A percentile compares a stretch with the other conserved stretches of the same genome.
These are phyloP conservation scores for Watsonalla binaria DNA, from an alignment of 2,888 invertebrate genomes.

Conservation along the genomic window DNA sequence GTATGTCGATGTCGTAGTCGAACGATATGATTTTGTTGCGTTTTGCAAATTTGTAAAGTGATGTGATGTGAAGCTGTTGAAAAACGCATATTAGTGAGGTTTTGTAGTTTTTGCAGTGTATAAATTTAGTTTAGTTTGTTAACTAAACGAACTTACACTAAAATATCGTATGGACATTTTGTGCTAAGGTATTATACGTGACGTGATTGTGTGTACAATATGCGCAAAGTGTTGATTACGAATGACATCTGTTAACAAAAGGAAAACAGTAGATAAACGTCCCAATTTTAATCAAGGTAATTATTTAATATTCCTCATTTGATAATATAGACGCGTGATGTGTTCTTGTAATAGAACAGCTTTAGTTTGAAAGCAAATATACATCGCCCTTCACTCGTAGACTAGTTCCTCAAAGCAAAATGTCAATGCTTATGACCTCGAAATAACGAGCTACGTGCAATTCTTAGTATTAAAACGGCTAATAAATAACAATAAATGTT, in stretches of 20 bases:
- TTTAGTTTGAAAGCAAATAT: conserved; percentile 12
- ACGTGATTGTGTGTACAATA: conserved; percentile 63
- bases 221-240: conserved; percentile 73
- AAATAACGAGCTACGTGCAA: conserved; percentile 36
- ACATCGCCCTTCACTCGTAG: conserved; percentile 52
- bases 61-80: conserved; percentile 24
- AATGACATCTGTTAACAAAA: conserved; percentile 72
- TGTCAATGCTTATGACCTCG: conserved; percentile 71
- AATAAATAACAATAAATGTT: neutral
- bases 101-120: conserved; percentile 38
- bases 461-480: conserved; percentile 25
- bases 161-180: conserved; percentile 35
- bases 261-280: conserved; percentile 54
- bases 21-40: neutral
- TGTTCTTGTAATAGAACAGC: too few species aligned
- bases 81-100: conserved; percentile 38
- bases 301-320: conserved; percentile 8
- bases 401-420: conserved; percentile 51
- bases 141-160: conserved; percentile 31
- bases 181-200: conserved; percentile 33
- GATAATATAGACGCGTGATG: neutral
- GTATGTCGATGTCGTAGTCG: too few species aligned
- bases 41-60: conserved; percentile 1
- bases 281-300: conserved; percentile 42
- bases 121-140: conserved; percentile 10